Conservation (phyloP, 2,797 vertebrate species). For the Adelosebastes latens region DNA sequence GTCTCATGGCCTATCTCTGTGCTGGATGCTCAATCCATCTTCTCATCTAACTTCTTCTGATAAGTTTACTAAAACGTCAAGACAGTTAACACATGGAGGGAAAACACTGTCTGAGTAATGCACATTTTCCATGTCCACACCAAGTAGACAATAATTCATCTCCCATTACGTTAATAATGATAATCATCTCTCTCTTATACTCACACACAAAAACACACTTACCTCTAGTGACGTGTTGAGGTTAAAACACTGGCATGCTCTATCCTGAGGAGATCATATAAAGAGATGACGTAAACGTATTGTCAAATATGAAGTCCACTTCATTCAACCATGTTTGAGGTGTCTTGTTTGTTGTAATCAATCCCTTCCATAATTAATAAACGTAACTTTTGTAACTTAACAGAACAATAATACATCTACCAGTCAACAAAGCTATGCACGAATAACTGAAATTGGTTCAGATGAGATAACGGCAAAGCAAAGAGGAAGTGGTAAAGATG, state of each 20-base stretch:
- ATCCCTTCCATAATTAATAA: neutral
- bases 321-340: neutral
- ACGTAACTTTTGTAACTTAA: too few relatives aligned
- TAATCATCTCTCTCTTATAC: neutral
- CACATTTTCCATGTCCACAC: neutral
- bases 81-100: neutral
- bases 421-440: neutral
- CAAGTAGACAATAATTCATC: neutral
- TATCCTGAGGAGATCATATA: constrained; percentile 19
- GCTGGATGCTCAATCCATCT: neutral
- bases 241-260: constrained; percentile 15
- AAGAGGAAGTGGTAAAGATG: constrained; percentile 64
- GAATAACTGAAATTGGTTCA: constrained; percentile 16
- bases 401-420: neutral
- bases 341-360: neutral
- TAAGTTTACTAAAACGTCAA: neutral
- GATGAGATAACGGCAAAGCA: constrained; percentile 32
- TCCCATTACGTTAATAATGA: neutral
- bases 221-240: neutral
- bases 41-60: neutral
- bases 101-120: neutral
- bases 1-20: neutral
- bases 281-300: neutral
- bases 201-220: neutral
- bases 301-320: neutral